Conservation (phyloP, 2,113 vertebrate genomes). For the Physeter macrocephalus region DNA sequence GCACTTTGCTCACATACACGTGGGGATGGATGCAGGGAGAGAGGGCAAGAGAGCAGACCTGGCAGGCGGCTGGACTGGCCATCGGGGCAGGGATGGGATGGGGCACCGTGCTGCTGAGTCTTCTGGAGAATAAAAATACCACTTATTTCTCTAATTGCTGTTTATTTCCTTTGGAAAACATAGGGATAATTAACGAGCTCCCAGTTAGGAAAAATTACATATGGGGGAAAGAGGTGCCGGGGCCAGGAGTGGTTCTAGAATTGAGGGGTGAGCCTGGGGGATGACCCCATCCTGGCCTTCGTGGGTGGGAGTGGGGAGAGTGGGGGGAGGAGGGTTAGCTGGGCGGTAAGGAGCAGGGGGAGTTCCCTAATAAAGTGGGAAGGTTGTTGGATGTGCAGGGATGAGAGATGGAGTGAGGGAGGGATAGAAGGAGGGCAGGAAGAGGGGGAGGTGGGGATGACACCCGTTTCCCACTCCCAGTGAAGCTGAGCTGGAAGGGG, state of each 20-base stretch:
- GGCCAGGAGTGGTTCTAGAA: conserved; percentile 40
- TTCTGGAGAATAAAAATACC: conserved; percentile 72
- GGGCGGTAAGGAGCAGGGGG: no score
- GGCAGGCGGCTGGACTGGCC: neutral
- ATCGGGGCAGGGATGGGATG: fast-evolving
- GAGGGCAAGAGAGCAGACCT: neutral
- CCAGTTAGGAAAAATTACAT: conserved; percentile 71
- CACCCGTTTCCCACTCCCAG: neutral
- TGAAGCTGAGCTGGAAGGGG: neutral
- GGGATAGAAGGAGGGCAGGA: neutral
- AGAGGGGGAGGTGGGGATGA: neutral
- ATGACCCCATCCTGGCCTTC: neutral
- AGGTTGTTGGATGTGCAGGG: no score
- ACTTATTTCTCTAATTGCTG: conserved; percentile 76
- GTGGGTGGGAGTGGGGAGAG: no score
- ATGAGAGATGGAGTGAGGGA: neutral
- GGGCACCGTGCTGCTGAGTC: neutral
- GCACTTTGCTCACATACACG: neutral
- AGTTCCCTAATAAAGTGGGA: neutral
- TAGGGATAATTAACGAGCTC: conserved; percentile 76
- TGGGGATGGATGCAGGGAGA: neutral
- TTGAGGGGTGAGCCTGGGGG: neutral
- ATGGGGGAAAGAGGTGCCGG: neutral
- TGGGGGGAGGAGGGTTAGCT: neutral
- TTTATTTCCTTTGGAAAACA: conserved; percentile 76